A percentile compares a stretch with the other conserved stretches of the same genome.
phyloP scores from a whole-genome alignment of 2,888 invertebrate species.

The Monopis laevigella region DNA sequence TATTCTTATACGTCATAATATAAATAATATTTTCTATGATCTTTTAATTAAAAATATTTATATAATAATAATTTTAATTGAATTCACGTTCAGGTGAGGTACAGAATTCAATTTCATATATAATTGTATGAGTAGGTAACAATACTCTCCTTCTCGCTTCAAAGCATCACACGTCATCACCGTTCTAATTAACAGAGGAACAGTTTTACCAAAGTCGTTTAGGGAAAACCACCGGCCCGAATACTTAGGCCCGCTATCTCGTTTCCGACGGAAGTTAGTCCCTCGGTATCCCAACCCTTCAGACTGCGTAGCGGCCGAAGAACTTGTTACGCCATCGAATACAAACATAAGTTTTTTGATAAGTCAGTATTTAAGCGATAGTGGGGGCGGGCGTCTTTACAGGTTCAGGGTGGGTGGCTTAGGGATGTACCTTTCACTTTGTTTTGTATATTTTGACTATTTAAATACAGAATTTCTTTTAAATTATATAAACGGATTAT shows the following conservation, averaged over 20 bases:
- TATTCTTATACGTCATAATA: too few relatives aligned
- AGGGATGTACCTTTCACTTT: constrained; percentile 26
- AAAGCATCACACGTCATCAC: constrained; percentile 6
- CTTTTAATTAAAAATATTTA: too few relatives aligned
- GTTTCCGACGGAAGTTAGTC: constrained; percentile 8
- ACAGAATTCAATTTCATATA: too few relatives aligned
- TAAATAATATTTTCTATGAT: too few relatives aligned
- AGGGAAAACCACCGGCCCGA: constrained; percentile 9
- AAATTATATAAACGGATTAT: background rate
- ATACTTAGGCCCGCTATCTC: constrained; percentile 6
- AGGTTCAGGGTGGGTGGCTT: constrained; percentile 47
- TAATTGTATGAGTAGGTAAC: too few relatives aligned
- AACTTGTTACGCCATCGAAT: constrained; percentile 44
- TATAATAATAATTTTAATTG: too few relatives aligned
- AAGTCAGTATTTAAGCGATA: constrained; percentile 63
- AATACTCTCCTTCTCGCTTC: background rate
- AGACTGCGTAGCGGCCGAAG: constrained; percentile 7
- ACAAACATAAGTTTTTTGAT: constrained; percentile 66
- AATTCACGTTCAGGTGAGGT: too few relatives aligned
- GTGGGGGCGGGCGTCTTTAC: constrained; percentile 44
- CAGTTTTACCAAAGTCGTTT: constrained; percentile 12
- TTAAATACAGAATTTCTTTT: background rate
- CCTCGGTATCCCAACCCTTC: constrained; percentile 8
- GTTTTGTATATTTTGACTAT: constrained; percentile 22
- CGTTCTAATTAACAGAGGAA: constrained; percentile 10